Percentiles rank a stretch among this genome's conserved stretches.
Conservation (phyloP, 1,140 invertebrate genomes). For the Aphaenogaster floridana region DNA sequence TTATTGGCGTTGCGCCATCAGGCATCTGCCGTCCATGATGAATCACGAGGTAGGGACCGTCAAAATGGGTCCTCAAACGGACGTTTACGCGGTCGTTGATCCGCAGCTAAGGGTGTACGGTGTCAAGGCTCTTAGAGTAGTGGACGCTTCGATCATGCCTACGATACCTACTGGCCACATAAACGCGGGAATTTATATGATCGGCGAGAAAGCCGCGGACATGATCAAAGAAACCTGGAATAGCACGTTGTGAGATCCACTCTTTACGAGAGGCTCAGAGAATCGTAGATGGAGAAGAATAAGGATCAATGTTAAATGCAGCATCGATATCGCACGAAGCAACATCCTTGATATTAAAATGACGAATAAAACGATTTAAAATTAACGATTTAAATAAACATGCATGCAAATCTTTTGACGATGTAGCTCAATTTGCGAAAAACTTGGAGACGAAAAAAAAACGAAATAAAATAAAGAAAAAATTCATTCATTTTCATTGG, state of each 20-base stretch:
- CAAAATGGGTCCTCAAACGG: conserved; percentile 92
- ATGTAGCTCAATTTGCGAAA: background rate
- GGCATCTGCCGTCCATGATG: conserved; percentile 88
- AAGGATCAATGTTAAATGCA: too few species aligned
- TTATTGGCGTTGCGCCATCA: conserved; percentile 92
- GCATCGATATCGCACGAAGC: background rate
- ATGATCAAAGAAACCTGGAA: conserved; percentile 89
- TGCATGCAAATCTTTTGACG: background rate
- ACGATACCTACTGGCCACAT: conserved; percentile 91
- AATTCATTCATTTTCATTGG: background rate
- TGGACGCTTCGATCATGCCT: conserved; percentile 93
- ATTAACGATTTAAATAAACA: too few species aligned
- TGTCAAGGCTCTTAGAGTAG: conserved; percentile 90
- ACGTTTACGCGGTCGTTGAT: conserved; percentile 92
- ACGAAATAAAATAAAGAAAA: background rate
- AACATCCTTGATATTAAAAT: background rate
- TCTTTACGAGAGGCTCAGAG: too few species aligned
- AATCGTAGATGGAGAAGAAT: too few species aligned
- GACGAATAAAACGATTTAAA: too few species aligned
- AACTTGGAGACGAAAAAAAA: background rate
- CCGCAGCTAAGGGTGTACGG: conserved; percentile 91
- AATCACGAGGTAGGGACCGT: conserved; percentile 91
- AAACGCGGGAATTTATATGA: conserved; percentile 93
- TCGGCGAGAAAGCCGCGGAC: conserved; percentile 95
- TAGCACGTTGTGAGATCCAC: background rate